A percentile compares a stretch with the other conserved stretches of the same genome.
These are phyloP conservation scores for Harpagoxenus sublaevis DNA, from an alignment of 2,888 invertebrate species.

Conservation along the genomic window DNA sequence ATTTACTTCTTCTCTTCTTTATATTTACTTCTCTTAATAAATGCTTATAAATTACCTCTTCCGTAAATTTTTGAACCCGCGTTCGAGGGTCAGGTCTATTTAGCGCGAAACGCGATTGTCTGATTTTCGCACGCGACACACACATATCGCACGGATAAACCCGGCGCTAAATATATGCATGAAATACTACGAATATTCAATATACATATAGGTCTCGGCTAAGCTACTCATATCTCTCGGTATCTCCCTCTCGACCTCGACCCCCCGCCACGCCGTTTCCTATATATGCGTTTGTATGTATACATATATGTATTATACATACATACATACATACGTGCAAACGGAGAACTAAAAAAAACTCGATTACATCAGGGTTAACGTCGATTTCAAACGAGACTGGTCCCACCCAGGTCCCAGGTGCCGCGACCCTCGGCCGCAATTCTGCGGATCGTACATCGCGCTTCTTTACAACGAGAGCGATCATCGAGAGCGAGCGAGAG, in stretches of 20 bases:
- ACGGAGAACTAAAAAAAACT: not conserved
- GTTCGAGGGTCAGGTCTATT: not conserved
- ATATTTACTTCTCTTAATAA: not conserved
- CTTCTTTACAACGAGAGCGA: not conserved
- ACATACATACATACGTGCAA: too few species aligned
- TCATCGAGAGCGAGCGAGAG: not conserved
- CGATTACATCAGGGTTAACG: slow-evolving; percentile 22
- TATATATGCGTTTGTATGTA: too few species aligned
- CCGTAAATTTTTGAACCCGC: not conserved
- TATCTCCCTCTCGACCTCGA: not conserved
- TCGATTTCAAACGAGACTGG: not conserved
- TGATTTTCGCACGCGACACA: not conserved
- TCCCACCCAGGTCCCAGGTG: not conserved
- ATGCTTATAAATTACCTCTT: not conserved
- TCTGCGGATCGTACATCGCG: not conserved
- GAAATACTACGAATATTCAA: too few species aligned
- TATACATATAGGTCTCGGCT: not conserved
- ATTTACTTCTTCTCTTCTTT: not conserved
- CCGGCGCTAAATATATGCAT: not conserved
- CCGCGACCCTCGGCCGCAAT: not conserved
- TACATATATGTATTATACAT: too few species aligned
- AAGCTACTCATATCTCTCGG: not conserved
- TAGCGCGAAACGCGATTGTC: not conserved
- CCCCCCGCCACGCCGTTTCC: too few species aligned
- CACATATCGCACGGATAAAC: not conserved